Conservation (phyloP, 2,113 vertebrate species). For the Trichechus manatus region DNA sequence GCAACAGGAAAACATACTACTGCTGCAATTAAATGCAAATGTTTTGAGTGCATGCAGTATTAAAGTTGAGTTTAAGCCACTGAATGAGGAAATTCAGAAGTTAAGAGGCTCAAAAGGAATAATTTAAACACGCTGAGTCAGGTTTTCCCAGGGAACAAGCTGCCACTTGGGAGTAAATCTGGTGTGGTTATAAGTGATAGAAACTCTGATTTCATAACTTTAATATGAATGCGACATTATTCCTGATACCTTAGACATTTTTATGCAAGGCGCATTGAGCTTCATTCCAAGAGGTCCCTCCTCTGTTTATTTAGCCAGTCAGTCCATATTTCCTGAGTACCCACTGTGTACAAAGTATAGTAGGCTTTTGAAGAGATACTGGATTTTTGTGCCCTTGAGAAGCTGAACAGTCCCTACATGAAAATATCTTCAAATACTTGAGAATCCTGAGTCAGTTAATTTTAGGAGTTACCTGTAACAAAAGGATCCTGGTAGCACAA, state of each 20-base stretch:
- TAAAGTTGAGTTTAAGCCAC: constrained; percentile 75
- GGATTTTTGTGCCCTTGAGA: not conserved
- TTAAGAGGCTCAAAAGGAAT: constrained; percentile 80
- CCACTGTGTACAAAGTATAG: not conserved
- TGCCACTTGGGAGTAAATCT: constrained; percentile 62
- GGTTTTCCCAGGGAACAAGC: constrained; percentile 68
- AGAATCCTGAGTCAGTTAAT: not conserved
- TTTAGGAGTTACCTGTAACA: not conserved
- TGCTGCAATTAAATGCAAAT: constrained; percentile 81
- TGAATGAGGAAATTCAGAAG: constrained; percentile 79
- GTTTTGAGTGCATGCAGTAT: constrained; percentile 70
- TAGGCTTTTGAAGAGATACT: not conserved
- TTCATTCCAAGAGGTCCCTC: not conserved
- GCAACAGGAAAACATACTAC: constrained; percentile 77
- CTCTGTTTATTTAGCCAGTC: constrained; percentile 4
- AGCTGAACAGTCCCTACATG: not conserved
- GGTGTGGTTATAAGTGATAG: constrained; percentile 12
- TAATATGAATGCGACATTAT: constrained; percentile 59
- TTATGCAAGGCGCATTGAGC: constrained; percentile 19
- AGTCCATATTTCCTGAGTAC: not conserved
- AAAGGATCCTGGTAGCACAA: not conserved
- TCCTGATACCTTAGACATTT: constrained; percentile 41
- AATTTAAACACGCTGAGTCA: constrained; percentile 80
- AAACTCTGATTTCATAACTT: constrained; percentile 64
- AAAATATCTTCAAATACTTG: not conserved